These are phyloP conservation scores for Lasioglossum vierecki DNA, from an alignment of 2,888 invertebrate species.

Conservation along the genomic window DNA sequence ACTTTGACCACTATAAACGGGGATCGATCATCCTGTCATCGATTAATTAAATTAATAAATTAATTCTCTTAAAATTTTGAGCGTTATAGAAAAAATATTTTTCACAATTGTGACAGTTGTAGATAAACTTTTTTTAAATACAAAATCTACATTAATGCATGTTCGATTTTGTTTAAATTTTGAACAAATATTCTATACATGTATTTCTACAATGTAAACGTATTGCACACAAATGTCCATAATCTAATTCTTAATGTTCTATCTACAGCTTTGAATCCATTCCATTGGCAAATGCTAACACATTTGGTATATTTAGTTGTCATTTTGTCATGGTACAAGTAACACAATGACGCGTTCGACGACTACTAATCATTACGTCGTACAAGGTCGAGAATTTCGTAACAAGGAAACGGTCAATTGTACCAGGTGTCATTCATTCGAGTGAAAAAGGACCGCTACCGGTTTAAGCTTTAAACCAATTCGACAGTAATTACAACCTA, in stretches of 20 bases:
- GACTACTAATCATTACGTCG: slow-evolving; percentile 14
- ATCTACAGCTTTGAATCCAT: neutral
- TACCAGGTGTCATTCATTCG: slow-evolving; percentile 30
- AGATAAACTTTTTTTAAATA: too few species aligned
- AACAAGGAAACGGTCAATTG: slow-evolving; percentile 54
- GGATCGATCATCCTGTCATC: too few species aligned
- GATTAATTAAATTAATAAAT: too few species aligned
- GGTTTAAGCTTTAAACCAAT: slow-evolving; percentile 48
- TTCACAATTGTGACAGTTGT: too few species aligned
- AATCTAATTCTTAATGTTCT: neutral
- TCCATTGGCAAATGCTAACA: neutral
- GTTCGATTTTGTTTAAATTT: too few species aligned
- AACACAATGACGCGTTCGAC: slow-evolving; percentile 10
- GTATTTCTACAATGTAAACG: neutral
- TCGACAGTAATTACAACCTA: slow-evolving; percentile 55
- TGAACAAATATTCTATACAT: neutral
- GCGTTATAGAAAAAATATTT: neutral
- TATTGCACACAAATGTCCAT: neutral
- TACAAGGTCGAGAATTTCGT: slow-evolving; percentile 47
- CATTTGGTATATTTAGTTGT: neutral
- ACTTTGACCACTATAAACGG: too few species aligned
- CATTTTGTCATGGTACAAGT: neutral
- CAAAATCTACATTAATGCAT: too few species aligned
- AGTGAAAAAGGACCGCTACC: slow-evolving; percentile 33
- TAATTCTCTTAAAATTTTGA: too few species aligned